Evolutionary conservation across 1,140 invertebrate genomes (phyloP).

Genomic region (Brachionus rubens): DNA sequence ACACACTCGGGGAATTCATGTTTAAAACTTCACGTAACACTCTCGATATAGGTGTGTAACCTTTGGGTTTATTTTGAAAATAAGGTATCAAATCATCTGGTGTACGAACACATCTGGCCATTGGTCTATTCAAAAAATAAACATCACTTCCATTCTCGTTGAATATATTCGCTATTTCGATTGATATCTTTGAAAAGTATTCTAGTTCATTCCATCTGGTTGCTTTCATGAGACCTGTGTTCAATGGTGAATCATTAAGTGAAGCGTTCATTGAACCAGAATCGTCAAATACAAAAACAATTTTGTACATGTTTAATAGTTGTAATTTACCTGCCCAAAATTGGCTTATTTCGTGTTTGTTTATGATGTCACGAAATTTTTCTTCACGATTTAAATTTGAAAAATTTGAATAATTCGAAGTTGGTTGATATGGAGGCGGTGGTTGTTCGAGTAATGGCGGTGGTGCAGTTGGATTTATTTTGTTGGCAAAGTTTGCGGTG

Average conservation of each 20-base stretch:
- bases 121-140: slow-evolving; percentile 18
- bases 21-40: not conserved
- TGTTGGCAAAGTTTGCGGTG: too few species aligned
- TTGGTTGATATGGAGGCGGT: slow-evolving; percentile 15
- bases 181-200: not conserved
- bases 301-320: slow-evolving; percentile 31
- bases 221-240: not conserved
- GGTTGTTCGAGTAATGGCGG: not conserved
- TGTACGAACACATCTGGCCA: not conserved
- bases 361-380: slow-evolving; percentile 19
- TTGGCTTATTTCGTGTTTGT: slow-evolving; percentile 29
- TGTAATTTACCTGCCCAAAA: slow-evolving; percentile 31
- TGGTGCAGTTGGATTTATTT: too few species aligned
- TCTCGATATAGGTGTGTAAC: not conserved
- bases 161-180: slow-evolving; percentile 2
- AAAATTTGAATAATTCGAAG: not conserved
- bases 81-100: not conserved
- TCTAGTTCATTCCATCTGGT: not conserved
- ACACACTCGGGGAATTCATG: not conserved
- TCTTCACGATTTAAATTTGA: not conserved
- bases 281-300: slow-evolving; percentile 40
- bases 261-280: slow-evolving; percentile 32
- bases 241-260: not conserved
- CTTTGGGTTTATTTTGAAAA: slow-evolving; percentile 5
- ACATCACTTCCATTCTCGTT: not conserved